phyloP scores from a whole-genome alignment of 2,888 invertebrate genomes.

The Tortrix viridana region DNA sequence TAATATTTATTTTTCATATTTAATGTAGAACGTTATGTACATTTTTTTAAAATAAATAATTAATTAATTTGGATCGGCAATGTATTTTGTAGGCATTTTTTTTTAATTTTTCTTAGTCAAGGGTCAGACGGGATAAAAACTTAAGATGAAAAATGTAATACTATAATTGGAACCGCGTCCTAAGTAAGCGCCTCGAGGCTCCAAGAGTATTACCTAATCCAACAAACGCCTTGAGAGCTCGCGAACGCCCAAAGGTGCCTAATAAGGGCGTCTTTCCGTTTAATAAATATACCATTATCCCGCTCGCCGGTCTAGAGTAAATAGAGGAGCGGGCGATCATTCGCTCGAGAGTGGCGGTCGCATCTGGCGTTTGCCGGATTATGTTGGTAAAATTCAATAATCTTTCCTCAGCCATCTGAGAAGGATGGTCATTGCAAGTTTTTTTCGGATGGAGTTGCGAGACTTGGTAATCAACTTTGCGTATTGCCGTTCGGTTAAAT shows the following conservation, averaged over 20 bases:
- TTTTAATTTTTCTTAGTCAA: background rate
- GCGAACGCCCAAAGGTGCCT: constrained; percentile 49
- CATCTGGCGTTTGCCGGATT: constrained; percentile 74
- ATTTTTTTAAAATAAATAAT: too few species aligned
- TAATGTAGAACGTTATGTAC: too few species aligned
- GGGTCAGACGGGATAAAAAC: constrained; percentile 40
- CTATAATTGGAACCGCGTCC: constrained; percentile 38
- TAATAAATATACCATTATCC: constrained; percentile 70
- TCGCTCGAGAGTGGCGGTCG: constrained; percentile 61
- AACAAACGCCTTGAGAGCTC: constrained; percentile 45
- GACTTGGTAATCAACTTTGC: constrained; percentile 51
- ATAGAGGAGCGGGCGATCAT: constrained; percentile 71
- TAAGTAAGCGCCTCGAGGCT: constrained; percentile 46
- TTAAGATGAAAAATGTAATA: constrained; percentile 41
- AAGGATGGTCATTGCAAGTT: constrained; percentile 59
- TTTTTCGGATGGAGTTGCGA: constrained; percentile 49
- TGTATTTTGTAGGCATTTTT: constrained; percentile 1
- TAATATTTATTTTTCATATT: too few species aligned
- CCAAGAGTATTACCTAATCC: constrained; percentile 26
- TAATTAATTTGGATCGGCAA: background rate
- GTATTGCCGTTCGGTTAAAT: constrained; percentile 43
- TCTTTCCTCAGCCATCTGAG: constrained; percentile 71
- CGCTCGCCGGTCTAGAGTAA: constrained; percentile 54
- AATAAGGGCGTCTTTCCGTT: constrained; percentile 57
- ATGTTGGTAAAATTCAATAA: constrained; percentile 78